A percentile compares a stretch with the other conserved stretches of the same genome.
Evolutionary conservation across 2,113 vertebrate genomes (phyloP).

Genomic region (Notechis scutatus): DNA sequence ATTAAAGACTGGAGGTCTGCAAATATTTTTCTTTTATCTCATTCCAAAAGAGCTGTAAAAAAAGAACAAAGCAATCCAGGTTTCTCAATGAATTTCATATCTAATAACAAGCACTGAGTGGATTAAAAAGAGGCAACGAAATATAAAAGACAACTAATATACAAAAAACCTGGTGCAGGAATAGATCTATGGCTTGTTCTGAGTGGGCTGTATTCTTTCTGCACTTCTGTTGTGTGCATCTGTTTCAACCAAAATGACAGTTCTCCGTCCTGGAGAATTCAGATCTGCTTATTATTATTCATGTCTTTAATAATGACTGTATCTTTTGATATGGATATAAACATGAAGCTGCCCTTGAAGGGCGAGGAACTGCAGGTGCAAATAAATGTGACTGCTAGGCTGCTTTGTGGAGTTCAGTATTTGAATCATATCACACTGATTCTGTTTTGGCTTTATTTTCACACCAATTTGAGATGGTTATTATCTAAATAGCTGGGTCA

Average conservation of each 20-base stretch:
- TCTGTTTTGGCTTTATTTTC: neutral
- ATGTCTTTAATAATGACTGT: neutral
- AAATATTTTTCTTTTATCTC: neutral
- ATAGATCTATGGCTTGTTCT: neutral
- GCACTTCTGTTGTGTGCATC: neutral
- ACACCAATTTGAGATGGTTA: neutral
- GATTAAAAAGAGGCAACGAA: neutral
- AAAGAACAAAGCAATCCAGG: neutral
- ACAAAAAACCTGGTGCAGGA: neutral
- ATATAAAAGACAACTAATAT: neutral
- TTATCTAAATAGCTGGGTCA: neutral
- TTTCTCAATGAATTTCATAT: neutral
- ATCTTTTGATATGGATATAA: neutral
- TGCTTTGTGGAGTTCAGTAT: neutral
- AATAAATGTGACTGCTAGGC: neutral
- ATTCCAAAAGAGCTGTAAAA: neutral
- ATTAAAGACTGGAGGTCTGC: neutral
- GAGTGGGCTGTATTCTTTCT: neutral
- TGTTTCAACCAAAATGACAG: neutral
- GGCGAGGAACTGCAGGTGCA: neutral
- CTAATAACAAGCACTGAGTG: neutral
- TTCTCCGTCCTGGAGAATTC: neutral
- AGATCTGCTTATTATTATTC: neutral
- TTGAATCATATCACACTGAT: neutral
- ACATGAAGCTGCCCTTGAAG: neutral